Percentiles rank a stretch among this genome's conserved stretches.
Conservation (phyloP, 2,888 invertebrate species). For the Eueremaeus valkanovi region DNA sequence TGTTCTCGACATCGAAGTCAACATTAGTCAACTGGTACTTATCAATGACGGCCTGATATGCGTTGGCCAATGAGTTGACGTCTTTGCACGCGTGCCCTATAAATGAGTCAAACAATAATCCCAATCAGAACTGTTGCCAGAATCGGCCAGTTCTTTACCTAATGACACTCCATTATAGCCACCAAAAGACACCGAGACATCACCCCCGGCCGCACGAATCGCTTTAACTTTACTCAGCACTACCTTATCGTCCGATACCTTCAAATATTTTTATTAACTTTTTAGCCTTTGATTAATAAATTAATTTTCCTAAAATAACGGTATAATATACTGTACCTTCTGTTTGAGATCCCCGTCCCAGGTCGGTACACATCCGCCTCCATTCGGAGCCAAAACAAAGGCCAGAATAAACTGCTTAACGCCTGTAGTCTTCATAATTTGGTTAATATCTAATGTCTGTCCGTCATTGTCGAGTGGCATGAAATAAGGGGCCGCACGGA, state of each 20-base stretch:
- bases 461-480: conserved; percentile 39
- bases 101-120: too few relatives aligned
- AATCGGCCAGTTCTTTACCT: conserved; percentile 26
- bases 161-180: conserved; percentile 30
- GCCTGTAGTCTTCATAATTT: conserved; percentile 27
- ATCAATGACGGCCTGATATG: conserved; percentile 37
- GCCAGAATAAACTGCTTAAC: conserved; percentile 37
- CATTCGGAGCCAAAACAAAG: conserved; percentile 24
- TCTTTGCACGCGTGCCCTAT: background rate
- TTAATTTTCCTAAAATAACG: background rate
- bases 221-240: background rate
- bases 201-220: conserved; percentile 31
- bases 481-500: conserved; percentile 38
- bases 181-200: conserved; percentile 38
- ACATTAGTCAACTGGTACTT: conserved; percentile 35
- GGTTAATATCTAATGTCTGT: conserved; percentile 27
- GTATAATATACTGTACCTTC: background rate
- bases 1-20: conserved; percentile 36
- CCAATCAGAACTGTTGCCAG: too few relatives aligned
- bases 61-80: background rate
- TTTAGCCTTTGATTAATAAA: background rate
- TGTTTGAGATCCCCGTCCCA: conserved; percentile 35
- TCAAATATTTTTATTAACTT: background rate
- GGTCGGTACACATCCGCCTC: conserved; percentile 33
- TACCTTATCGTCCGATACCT: conserved; percentile 22